Percentiles rank a stretch among this genome's conserved stretches.
These are phyloP conservation scores for Clepsis dumicolana DNA, from an alignment of 2,888 invertebrate genomes.

Conservation along the genomic window DNA sequence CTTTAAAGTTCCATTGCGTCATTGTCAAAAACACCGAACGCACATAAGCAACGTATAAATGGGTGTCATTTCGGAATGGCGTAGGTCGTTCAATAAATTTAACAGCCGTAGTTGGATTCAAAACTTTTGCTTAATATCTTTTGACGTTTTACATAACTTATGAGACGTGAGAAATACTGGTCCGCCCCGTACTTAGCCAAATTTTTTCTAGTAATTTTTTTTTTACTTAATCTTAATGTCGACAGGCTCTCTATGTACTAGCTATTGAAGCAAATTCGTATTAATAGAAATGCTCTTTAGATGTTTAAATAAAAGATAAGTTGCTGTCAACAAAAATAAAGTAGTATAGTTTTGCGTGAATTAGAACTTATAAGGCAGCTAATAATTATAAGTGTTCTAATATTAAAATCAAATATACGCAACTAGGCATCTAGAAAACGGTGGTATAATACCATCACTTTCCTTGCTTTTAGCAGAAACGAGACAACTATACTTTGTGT, in stretches of 20 bases:
- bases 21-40: no score
- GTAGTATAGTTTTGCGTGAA: not conserved
- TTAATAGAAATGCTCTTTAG: not conserved
- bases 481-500: not conserved
- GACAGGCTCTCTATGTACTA: constrained; percentile 1
- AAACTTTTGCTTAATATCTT: not conserved
- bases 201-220: constrained; percentile 41
- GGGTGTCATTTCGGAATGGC: no score
- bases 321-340: not conserved
- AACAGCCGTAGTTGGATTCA: not conserved
- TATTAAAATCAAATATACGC: not conserved
- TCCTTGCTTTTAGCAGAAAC: not conserved
- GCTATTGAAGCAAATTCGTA: not conserved
- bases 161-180: constrained; percentile 2
- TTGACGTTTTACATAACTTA: not conserved
- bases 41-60: no score
- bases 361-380: constrained; percentile 2
- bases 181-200: constrained; percentile 41
- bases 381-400: not conserved
- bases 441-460: not conserved
- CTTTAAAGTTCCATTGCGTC: no score
- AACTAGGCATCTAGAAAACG: not conserved
- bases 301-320: not conserved
- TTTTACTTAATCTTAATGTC: constrained; percentile 5
- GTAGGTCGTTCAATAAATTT: not conserved